Base-by-base conservation (phyloP, 2,888 invertebrate genomes). In the Apamea sordens region DNA sequence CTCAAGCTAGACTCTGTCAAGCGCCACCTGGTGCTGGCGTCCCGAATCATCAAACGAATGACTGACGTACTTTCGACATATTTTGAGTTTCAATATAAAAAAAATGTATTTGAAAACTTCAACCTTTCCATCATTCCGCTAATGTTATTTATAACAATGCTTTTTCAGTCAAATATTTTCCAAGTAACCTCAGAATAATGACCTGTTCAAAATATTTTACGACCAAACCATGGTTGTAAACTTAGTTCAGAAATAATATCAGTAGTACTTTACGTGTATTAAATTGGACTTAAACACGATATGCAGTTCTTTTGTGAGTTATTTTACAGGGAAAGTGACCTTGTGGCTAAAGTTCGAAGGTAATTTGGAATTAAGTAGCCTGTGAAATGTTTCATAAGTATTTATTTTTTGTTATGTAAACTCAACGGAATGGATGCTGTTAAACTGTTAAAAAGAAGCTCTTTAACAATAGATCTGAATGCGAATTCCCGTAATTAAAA, bases 201-300 rank as follows among this genome's bases (percentile, higher is more conserved):
- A 50, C 21, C 10, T 1, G 24, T 44, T 28, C 32, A 28, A 53
- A 61, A 67, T 76, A 28, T 41, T 83, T 70, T 77, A 72, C 44
- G 71, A 83, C 5, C 65, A 61, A 67, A 24, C 70, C 11, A 15
- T 10, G 21, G 28, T 53, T 61, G 7, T 83, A 44, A 77, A 77
- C 7, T 72, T 65, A 11, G 56, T 36, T 69, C 53, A 28, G 32
- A 24, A 50, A 70, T 70, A 69, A 41, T 36, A 63, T 63, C 36
- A 75, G 21, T 69, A 65, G 18, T 65, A n/a, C 44, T 56, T 65
- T 36, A 28, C 2, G 13, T 28, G 18, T 21, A 67, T 74, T 74
- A 56, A 56, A 80, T 76, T 59, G 28, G 1, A 56, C 41, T 36
- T 50, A 65, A 41, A n/a, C 80, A 80, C 80, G 80, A 76, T 24